These are phyloP conservation scores for Melitaea athalia DNA, from an alignment of 2,888 invertebrate species.

Conservation along the genomic window DNA sequence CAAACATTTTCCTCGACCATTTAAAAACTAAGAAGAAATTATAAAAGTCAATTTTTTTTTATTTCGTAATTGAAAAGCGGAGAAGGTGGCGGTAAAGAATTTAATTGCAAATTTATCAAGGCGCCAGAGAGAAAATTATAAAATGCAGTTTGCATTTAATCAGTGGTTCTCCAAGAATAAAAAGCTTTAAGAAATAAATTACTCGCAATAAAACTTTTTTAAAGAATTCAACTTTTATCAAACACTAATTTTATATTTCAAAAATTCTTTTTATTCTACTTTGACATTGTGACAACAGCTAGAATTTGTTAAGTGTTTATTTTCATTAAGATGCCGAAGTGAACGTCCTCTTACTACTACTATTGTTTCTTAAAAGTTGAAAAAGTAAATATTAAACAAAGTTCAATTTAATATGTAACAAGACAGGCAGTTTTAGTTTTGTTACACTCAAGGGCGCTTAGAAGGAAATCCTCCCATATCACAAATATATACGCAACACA, in stretches of 20 bases:
- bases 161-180: conserved; percentile 10
- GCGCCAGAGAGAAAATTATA: conserved; percentile 8
- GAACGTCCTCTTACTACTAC: too few relatives aligned
- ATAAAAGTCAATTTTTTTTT: background rate
- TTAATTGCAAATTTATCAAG: conserved; percentile 13
- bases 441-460: too few relatives aligned
- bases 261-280: background rate
- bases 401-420: too few relatives aligned
- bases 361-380: too few relatives aligned
- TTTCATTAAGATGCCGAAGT: too few relatives aligned
- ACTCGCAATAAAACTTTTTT: conserved; percentile 4
- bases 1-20: background rate
- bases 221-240: background rate
- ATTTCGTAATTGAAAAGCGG: background rate
- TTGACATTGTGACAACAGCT: background rate
- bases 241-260: background rate
- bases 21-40: background rate
- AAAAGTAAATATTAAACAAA: too few relatives aligned
- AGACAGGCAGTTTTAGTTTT: too few relatives aligned
- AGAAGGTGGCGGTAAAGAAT: conserved; percentile 2
- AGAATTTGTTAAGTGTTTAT: too few relatives aligned
- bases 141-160: conserved; percentile 20
- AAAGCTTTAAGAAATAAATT: conserved; percentile 9
- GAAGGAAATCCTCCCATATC: too few relatives aligned
- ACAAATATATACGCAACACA: too few relatives aligned